Evolutionary conservation across 2,797 vertebrate genomes (phyloP).

Genomic region (Acanthornis magna): DNA sequence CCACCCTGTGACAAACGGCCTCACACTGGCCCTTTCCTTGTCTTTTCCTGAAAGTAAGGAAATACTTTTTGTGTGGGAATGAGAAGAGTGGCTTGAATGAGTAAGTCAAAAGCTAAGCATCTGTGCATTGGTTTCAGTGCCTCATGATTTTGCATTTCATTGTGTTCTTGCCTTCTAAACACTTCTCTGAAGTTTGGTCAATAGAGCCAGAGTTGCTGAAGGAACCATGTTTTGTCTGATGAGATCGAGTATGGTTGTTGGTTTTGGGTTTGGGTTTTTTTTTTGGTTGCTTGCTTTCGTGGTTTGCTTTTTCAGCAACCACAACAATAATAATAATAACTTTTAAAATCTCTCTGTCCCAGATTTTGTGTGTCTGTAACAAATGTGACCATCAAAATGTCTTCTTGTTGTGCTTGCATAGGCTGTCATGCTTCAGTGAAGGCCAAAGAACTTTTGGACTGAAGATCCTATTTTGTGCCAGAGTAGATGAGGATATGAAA

Average conservation of each 20-base stretch:
- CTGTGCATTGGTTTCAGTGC: background rate
- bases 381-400: background rate
- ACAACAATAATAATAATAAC: background rate
- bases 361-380: background rate
- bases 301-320: background rate
- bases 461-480: background rate
- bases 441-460: background rate
- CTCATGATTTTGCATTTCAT: background rate
- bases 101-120: background rate
- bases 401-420: background rate
- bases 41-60: background rate
- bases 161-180: background rate
- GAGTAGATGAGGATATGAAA: background rate
- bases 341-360: background rate
- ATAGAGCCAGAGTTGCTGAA: background rate
- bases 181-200: background rate
- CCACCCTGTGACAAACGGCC: background rate
- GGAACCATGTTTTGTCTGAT: background rate
- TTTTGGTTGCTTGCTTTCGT: background rate
- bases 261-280: background rate
- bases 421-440: background rate
- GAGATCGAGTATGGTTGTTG: background rate
- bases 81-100: background rate
- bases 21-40: background rate
- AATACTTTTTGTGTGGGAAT: background rate